Evolutionary conservation across 2,888 invertebrate species (phyloP).

Genomic region (Scaptodrosophila latifasciaeformis): DNA sequence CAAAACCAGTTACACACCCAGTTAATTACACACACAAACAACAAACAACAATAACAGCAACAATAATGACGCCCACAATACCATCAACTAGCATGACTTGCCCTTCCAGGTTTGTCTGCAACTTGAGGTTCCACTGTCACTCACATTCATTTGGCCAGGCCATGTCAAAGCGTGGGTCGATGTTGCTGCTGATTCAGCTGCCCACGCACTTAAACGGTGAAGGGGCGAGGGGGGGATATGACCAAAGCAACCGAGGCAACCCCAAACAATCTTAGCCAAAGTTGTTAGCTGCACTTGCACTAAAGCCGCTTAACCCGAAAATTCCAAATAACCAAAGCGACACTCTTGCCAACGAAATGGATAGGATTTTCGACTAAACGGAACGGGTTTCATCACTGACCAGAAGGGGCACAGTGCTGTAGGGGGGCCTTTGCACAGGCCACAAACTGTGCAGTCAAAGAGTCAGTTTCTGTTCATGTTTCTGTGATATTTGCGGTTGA

Average conservation of each 20-base stretch:
- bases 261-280: constrained; percentile 4
- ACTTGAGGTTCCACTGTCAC: constrained; percentile 60
- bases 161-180: constrained; percentile 6
- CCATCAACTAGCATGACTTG: constrained; percentile 48
- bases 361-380: no score
- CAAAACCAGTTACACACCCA: constrained; percentile 62
- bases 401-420: no score
- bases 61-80: constrained; percentile 20
- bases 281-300: constrained; percentile 22
- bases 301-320: constrained; percentile 12
- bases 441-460: not conserved
- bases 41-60: constrained; percentile 15
- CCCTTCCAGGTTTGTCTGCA: constrained; percentile 37
- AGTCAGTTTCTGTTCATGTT: not conserved
- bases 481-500: constrained; percentile 1
- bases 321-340: no score
- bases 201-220: constrained; percentile 13
- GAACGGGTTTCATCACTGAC: no score
- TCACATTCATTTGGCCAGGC: constrained; percentile 35
- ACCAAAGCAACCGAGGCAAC: constrained; percentile 32
- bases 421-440: no score
- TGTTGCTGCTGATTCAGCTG: constrained; percentile 2
- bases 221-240: constrained; percentile 19
- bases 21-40: constrained; percentile 58
- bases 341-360: no score